Evolutionary conservation across 2,113 vertebrate genomes (phyloP).

Genomic region (Butastur rufipennis): DNA sequence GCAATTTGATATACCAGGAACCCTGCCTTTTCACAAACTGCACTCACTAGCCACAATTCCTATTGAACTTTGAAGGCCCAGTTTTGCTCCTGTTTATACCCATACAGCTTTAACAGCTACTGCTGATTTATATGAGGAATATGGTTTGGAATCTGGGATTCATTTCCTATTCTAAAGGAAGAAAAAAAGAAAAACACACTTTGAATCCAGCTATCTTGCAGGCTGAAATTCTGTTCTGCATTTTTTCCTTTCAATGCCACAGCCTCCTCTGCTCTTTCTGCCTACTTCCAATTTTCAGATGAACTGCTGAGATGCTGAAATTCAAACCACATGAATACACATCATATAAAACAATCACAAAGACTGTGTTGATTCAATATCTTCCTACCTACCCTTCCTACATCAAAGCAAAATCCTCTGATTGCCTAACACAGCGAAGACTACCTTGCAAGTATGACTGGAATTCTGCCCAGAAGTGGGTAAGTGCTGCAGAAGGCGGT

Average conservation of each 20-base stretch:
- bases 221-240: background rate
- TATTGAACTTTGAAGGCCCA: background rate
- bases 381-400: background rate
- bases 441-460: accelerated
- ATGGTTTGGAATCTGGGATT: background rate
- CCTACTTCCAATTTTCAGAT: background rate
- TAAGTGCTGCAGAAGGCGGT: background rate
- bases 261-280: background rate
- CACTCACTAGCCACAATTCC: background rate
- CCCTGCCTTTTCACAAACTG: background rate
- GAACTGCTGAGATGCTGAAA: conserved; percentile 35
- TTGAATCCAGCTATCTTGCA: background rate
- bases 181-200: background rate
- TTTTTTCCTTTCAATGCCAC: background rate
- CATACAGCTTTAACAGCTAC: background rate
- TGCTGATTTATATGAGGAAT: background rate
- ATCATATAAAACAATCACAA: background rate
- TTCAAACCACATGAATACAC: background rate
- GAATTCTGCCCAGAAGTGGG: background rate
- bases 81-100: background rate
- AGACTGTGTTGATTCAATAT: background rate
- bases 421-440: background rate
- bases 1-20: background rate
- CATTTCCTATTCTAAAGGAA: background rate
- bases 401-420: background rate